A percentile compares a stretch with the other conserved stretches of the same genome.
Conservation (phyloP, 2,888 invertebrate species). For the Pterostichus niger region DNA sequence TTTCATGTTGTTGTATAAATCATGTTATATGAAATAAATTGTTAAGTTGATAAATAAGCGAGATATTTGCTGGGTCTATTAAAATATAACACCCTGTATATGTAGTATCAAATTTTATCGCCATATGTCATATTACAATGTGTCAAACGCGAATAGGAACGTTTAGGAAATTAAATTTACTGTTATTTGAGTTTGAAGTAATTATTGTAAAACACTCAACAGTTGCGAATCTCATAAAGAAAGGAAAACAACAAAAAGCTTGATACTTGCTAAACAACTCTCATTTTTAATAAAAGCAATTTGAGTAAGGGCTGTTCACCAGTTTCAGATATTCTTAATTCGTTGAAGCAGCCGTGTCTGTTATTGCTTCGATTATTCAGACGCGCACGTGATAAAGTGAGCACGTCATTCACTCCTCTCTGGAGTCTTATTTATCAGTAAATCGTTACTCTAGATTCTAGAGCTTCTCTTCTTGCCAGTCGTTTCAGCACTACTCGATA, state of each 20-base stretch:
- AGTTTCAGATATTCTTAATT: constrained; percentile 57
- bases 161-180: too few species aligned
- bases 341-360: constrained; percentile 40
- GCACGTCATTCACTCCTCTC: constrained; percentile 56
- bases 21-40: too few species aligned
- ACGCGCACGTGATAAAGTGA: constrained; percentile 50
- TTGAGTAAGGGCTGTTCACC: constrained; percentile 52
- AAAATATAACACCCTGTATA: too few species aligned
- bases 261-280: constrained; percentile 33
- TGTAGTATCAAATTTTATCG: too few species aligned
- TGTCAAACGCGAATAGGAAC: too few species aligned
- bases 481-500: not conserved
- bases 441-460: constrained; percentile 12
- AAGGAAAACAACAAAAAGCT: constrained; percentile 4
- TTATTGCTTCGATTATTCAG: constrained; percentile 64
- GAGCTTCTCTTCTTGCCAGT: not conserved
- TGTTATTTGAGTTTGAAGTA: too few species aligned
- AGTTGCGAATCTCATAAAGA: not conserved
- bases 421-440: constrained; percentile 56
- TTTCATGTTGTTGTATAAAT: too few species aligned
- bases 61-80: too few species aligned
- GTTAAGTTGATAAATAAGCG: too few species aligned
- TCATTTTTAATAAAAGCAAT: constrained; percentile 62
- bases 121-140: too few species aligned
- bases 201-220: not conserved